phyloP scores from a whole-genome alignment of 2,113 vertebrate genomes.

The Rhegmatorhina hoffmannsi region DNA sequence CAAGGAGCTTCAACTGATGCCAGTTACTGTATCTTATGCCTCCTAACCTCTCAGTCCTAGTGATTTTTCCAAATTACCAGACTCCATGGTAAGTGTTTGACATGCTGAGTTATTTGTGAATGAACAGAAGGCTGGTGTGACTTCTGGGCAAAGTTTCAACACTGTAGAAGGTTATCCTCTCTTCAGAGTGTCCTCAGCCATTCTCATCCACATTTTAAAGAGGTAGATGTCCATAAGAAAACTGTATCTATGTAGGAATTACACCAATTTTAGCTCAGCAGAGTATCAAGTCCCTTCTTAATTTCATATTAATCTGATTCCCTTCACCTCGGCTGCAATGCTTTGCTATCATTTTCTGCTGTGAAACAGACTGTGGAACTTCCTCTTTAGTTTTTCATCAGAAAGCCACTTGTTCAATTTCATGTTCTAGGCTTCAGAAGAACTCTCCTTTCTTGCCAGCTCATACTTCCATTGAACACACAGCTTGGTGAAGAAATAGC shows the following conservation, averaged over 20 bases:
- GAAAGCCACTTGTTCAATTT: constrained; percentile 15
- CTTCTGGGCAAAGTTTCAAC: not conserved
- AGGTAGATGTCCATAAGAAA: not conserved
- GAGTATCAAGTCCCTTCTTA: not conserved
- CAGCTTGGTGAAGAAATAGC: not conserved
- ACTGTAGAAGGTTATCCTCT: not conserved
- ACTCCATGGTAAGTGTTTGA: not conserved
- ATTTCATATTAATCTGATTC: not conserved
- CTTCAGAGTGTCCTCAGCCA: not conserved
- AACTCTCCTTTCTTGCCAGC: not conserved
- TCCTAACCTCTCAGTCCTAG: not conserved
- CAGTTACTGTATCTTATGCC: not conserved
- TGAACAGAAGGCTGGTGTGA: not conserved
- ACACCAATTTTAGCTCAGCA: not conserved
- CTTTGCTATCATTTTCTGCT: not conserved
- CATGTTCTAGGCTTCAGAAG: not conserved
- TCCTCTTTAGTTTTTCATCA: not conserved
- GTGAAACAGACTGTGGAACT: not conserved
- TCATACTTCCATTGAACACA: not conserved
- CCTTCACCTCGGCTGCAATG: not conserved
- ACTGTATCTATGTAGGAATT: not conserved
- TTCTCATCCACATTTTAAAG: not conserved
- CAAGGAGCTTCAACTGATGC: not conserved
- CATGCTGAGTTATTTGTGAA: not conserved
- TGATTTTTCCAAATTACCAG: not conserved